phyloP scores from a whole-genome alignment of 1,140 invertebrate genomes.

The Cyrtorhinus lividipennis region DNA sequence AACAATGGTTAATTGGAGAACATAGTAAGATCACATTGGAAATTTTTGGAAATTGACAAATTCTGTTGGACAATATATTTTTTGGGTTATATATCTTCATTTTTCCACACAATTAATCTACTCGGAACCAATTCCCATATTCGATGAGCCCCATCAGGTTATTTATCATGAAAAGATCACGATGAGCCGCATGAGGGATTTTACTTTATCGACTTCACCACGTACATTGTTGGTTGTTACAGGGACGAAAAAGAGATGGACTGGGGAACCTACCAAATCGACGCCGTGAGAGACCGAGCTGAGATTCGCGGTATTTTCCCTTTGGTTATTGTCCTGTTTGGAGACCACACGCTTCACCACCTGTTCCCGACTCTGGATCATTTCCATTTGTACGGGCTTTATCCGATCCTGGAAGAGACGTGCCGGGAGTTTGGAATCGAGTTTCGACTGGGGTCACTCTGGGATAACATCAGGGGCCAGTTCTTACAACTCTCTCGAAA shows the following conservation, averaged over 20 bases:
- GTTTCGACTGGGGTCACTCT: slow-evolving; percentile 23
- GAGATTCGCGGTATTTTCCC: slow-evolving; percentile 55
- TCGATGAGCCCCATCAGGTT: too few relatives aligned
- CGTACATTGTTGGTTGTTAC: not conserved
- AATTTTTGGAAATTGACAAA: too few relatives aligned
- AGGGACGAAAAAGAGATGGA: slow-evolving; percentile 33
- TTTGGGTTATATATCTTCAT: too few relatives aligned
- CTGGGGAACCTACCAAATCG: slow-evolving; percentile 63
- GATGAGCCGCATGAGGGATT: too few relatives aligned
- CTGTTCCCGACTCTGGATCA: slow-evolving; percentile 70
- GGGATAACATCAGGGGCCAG: slow-evolving; percentile 14
- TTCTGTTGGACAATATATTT: too few relatives aligned
- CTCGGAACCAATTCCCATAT: too few relatives aligned
- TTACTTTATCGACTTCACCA: too few relatives aligned
- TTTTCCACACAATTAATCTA: too few relatives aligned
- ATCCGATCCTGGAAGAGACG: slow-evolving; percentile 47
- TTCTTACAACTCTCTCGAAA: slow-evolving; percentile 16
- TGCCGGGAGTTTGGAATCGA: slow-evolving; percentile 51
- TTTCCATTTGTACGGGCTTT: slow-evolving; percentile 40
- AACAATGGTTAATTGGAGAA: too few relatives aligned
- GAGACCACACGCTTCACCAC: slow-evolving; percentile 64
- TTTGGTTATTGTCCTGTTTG: slow-evolving; percentile 45
- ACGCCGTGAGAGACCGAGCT: slow-evolving; percentile 53
- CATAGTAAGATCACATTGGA: too few relatives aligned
- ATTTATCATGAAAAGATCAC: too few relatives aligned